These are phyloP conservation scores for Odontomachus brunneus DNA, from an alignment of 1,140 invertebrate species.

Conservation along the genomic window DNA sequence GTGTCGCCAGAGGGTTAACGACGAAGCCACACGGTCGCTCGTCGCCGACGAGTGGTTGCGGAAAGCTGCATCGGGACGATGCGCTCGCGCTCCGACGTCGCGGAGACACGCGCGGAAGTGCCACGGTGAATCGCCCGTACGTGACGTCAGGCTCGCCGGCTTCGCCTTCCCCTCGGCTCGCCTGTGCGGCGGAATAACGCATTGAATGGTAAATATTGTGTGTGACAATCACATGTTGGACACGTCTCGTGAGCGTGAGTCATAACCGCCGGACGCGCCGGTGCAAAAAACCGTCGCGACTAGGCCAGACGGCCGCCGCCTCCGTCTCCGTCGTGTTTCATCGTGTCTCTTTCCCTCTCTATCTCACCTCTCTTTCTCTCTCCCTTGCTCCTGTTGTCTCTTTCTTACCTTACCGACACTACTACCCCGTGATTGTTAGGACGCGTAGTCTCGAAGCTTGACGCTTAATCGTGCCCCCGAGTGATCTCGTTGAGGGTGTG, in stretches of 20 bases:
- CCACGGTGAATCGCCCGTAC: conserved; percentile 20
- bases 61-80: not conserved
- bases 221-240: not conserved
- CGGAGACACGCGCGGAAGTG: not conserved
- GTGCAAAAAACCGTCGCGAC: not conserved
- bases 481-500: not conserved
- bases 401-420: conserved; percentile 1
- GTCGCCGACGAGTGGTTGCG: too few species aligned
- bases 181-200: conserved; percentile 44
- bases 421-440: not conserved
- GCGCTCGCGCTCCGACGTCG: not conserved
- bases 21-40: too few species aligned
- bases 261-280: not conserved
- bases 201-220: conserved; percentile 56
- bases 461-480: not conserved
- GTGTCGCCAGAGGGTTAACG: too few species aligned
- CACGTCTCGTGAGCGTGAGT: not conserved
- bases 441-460: conserved; percentile 10
- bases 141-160: conserved; percentile 45
- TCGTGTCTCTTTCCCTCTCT: not conserved
- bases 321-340: not conserved
- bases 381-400: too few species aligned
- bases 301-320: not conserved
- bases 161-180: conserved; percentile 28
- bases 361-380: too few species aligned